phyloP scores from a whole-genome alignment of 2,113 vertebrate species.

The Odontesthes bonariensis region DNA sequence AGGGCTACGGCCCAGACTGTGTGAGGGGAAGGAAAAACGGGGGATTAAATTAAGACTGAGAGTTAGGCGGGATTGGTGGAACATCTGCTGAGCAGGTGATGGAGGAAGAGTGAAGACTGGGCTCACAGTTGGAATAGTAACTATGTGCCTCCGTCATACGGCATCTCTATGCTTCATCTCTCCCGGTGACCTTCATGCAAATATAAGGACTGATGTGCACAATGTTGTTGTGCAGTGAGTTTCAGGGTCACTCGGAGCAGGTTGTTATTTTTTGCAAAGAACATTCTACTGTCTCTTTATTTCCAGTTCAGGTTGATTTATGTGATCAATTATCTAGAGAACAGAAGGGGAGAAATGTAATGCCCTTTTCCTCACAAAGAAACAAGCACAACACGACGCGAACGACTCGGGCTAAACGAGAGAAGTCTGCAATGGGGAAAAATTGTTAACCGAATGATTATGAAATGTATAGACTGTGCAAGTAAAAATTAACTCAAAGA shows the following conservation, averaged over 20 bases:
- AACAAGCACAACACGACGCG: background rate
- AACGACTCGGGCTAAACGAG: background rate
- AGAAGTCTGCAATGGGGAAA: too few species aligned
- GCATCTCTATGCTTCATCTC: slow-evolving; percentile 44
- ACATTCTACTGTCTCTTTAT: slow-evolving; percentile 17
- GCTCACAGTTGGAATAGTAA: slow-evolving; percentile 68
- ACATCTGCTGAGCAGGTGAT: slow-evolving; percentile 71
- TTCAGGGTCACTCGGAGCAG: slow-evolving; percentile 48
- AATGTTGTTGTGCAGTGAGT: background rate
- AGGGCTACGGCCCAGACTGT: slow-evolving; percentile 33
- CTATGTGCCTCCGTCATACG: slow-evolving; percentile 27
- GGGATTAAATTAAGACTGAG: slow-evolving; percentile 61
- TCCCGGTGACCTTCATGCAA: slow-evolving; percentile 60
- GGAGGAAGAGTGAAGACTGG: slow-evolving; percentile 61
- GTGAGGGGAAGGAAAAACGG: slow-evolving; percentile 2
- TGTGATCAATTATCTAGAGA: slow-evolving; percentile 7
- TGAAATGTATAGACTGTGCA: too few species aligned
- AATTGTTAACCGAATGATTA: too few species aligned
- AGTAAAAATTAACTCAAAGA: too few species aligned
- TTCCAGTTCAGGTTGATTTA: slow-evolving; percentile 16
- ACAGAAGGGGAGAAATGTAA: background rate
- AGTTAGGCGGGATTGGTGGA: slow-evolving; percentile 46
- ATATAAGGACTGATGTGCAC: slow-evolving; percentile 30
- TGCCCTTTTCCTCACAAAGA: background rate
- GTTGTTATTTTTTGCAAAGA: slow-evolving; percentile 4